These are phyloP conservation scores for Pachymerium ferrugineum DNA, from an alignment of 2,888 invertebrate genomes.

Conservation along the genomic window DNA sequence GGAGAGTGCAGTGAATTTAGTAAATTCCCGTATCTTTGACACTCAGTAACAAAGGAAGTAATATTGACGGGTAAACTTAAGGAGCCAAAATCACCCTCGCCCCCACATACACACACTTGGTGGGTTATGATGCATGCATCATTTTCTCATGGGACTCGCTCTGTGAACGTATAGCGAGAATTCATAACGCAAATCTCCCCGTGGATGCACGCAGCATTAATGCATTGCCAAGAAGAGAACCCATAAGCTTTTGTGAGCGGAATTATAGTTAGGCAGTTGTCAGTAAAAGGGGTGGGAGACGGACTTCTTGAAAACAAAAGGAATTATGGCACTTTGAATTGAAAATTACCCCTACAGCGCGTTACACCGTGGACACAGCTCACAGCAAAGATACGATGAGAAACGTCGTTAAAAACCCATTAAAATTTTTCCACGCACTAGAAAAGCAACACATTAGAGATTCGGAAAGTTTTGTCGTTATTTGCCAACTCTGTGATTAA, in stretches of 20 bases:
- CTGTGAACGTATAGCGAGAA: constrained; percentile 5
- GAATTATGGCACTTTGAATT: constrained; percentile 16
- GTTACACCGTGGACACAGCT: background rate
- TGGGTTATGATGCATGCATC: constrained; percentile 27
- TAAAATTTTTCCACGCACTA: constrained; percentile 2
- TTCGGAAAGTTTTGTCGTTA: constrained; percentile 19
- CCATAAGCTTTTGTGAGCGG: constrained; percentile 25
- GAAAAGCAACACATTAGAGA: constrained; percentile 16
- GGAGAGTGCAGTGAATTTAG: constrained; percentile 6
- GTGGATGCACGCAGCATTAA: constrained; percentile 22
- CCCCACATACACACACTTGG: constrained; percentile 23
- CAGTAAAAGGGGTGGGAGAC: constrained; percentile 14
- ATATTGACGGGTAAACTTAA: constrained; percentile 19
- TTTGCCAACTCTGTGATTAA: constrained; percentile 22
- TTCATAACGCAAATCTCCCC: constrained; percentile 24
- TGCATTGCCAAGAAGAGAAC: constrained; percentile 24
- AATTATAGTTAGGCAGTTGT: constrained; percentile 19
- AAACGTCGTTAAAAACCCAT: constrained; percentile 22
- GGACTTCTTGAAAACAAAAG: constrained; percentile 21
- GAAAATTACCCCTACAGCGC: background rate
- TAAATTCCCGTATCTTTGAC: constrained; percentile 25
- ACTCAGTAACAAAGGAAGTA: constrained; percentile 27
- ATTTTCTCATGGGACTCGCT: constrained; percentile 27
- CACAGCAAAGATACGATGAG: constrained; percentile 13
- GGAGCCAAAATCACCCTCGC: constrained; percentile 23